Base-by-base conservation (phyloP, 2,113 vertebrate genomes). In the Ceratotherium simum region DNA sequence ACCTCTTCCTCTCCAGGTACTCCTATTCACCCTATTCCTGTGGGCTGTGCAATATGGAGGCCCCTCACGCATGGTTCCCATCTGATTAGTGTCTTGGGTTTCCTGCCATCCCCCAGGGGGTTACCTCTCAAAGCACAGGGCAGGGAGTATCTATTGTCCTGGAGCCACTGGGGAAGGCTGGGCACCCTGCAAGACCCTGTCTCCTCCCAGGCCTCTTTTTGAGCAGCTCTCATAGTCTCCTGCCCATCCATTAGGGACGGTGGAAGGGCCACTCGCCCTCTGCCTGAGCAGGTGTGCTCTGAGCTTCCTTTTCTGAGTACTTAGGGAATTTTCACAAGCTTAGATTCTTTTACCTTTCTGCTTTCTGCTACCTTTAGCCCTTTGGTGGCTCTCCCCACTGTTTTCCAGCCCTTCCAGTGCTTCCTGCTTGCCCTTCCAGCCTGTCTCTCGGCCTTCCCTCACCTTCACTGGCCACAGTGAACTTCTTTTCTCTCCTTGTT, bases 111-210 rank as follows among this genome's bases (percentile, higher is more conserved):
- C 75, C 9, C 4, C 20, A 6, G 29, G n/a, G 42, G 36, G 20
- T 67, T 6, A 65, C 64, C 73, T 83, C 76, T 85, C 0, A 1
- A 69, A 89, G 46, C 46, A 76, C 48, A 42, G 78, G 25, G 20
- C 6, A 27, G 8, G n/a, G 60, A 36, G 27, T 18, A 23, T 36
- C 39, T 67, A 5, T 14, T 75, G n/a, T 36, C 8, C 17, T 39
- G 70, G 94, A 95, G 48, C 64, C 23, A 12, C 89, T 33, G 11
- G 46, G 23, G 10, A 23, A 31, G 51, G 36, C 51, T 65, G 23
- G 39, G 27, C 0, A 0, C 42, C 39, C 31, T 75, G 20, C 62
- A 46, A 0, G 0, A 42, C 20, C n/a, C 48, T 17, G 17, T 42
- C 75, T 90, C 65, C 79, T 82, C 62, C 31, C 29, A 42, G n/a